Conservation (phyloP, 2,888 invertebrate species). For the Eupithecia insigniata region DNA sequence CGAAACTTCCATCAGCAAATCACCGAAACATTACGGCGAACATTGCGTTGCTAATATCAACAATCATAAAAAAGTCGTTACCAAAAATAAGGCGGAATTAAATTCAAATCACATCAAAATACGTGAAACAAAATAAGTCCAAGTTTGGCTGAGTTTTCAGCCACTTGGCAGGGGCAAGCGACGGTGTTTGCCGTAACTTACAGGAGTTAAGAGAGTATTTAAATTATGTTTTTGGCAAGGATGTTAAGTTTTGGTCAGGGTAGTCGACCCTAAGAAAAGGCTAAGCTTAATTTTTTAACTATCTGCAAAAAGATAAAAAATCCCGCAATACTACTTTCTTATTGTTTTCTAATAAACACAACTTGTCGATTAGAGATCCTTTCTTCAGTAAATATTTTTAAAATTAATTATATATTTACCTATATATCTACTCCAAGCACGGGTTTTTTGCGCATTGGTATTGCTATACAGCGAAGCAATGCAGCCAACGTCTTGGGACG, state of each 20-base stretch:
- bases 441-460: no score
- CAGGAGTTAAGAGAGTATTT: neutral
- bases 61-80: constrained; percentile 42
- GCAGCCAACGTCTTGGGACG: no score
- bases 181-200: constrained; percentile 20
- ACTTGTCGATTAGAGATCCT: no score
- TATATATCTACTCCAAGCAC: no score
- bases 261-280: neutral
- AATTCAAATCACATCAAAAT: constrained; percentile 68
- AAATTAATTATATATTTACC: no score
- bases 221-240: constrained; percentile 2
- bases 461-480: no score
- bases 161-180: constrained; percentile 69
- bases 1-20: constrained; percentile 21
- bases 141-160: constrained; percentile 62
- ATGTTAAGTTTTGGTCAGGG: neutral
- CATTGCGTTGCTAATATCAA: constrained; percentile 33
- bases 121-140: constrained; percentile 60
- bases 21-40: constrained; percentile 23
- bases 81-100: constrained; percentile 49
- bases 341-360: no score
- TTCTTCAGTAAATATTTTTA: no score
- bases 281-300: neutral
- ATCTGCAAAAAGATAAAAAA: neutral
- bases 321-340: no score